Conservation (phyloP, 2,888 invertebrate genomes). For the Philereme vetulata region DNA sequence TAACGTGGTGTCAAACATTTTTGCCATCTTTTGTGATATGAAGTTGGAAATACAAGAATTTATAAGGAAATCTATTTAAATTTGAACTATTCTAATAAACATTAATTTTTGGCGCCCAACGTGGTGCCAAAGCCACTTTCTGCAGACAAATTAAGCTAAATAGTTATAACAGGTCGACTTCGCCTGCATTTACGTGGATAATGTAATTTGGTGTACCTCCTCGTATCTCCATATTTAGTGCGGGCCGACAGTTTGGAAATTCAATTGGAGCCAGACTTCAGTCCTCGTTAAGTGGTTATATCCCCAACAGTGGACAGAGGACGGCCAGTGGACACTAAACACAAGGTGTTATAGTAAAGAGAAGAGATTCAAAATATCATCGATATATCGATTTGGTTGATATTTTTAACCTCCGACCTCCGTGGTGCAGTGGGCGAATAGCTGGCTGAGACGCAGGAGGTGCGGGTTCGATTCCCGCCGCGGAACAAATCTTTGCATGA, state of each 20-base stretch:
- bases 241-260: slow-evolving; percentile 62
- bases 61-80: no score
- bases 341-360: slow-evolving; percentile 53
- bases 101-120: slow-evolving; percentile 12
- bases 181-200: slow-evolving; percentile 36
- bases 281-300: slow-evolving; percentile 81
- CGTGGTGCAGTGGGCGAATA: no score
- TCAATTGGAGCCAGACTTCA: slow-evolving; percentile 78
- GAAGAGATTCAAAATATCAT: not conserved
- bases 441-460: no score
- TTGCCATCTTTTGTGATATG: not conserved
- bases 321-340: slow-evolving; percentile 70
- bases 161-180: slow-evolving; percentile 23
- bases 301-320: slow-evolving; percentile 67
- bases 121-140: slow-evolving; percentile 6
- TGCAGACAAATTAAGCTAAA: slow-evolving; percentile 14
- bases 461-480: no score
- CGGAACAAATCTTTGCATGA: no score
- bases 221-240: slow-evolving; percentile 55
- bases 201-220: slow-evolving; percentile 38
- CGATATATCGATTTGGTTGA: no score
- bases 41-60: no score
- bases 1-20: slow-evolving; percentile 28
- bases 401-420: no score
- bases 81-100: not conserved